Base-by-base conservation (phyloP, 2,797 vertebrate genomes). In the Caiman crocodilus region DNA sequence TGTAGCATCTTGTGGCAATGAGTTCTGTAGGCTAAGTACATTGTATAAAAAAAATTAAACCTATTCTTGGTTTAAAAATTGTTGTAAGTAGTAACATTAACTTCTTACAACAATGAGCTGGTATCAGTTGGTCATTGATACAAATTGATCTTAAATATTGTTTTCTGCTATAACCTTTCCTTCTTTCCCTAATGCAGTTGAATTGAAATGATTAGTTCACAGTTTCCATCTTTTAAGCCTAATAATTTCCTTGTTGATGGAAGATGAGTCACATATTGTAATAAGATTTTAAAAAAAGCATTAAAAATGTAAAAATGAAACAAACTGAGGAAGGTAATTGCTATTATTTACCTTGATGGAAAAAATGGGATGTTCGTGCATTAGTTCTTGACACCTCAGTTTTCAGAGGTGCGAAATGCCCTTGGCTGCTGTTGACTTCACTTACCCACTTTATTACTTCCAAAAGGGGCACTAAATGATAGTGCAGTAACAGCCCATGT, bases 301-400 rank as follows among this genome's bases (percentile, higher is more conserved):
- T 42, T 35, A 28, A 80, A 85, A 50, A 35, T 3, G 1, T 35
- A n/a, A 81, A 25, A 85, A 3, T 10, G 67, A 90, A 89, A 14
- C 1, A 55, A 5, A 42, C 0, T 0, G 12, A 10, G 6, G 35
- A 77, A 11, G 12, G 77, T 7, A 63, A 2, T 30, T 35, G 15
- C 16, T 88, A 56, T 1, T 11, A 82, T 79, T 55, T 65, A 6
- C 15, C 2, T 9, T 86, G 61, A 84, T 14, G 65, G 84, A 94
- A 90, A 2, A 4, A 84, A 65, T 7, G 2, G 23, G 73, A 85
- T 1, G n/a, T 64, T 64, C 63, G 0, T 79, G 69, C 4, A 6
- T 56, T 76, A 28, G 7, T 84, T 74, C 55, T 80, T 71, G 86
- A 69, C 6, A 69, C 60, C 5, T 60, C 15, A 6, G 58, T 30